Evolutionary conservation across 2,113 vertebrate species (phyloP).

Genomic region (Prionailurus bengalensis): DNA sequence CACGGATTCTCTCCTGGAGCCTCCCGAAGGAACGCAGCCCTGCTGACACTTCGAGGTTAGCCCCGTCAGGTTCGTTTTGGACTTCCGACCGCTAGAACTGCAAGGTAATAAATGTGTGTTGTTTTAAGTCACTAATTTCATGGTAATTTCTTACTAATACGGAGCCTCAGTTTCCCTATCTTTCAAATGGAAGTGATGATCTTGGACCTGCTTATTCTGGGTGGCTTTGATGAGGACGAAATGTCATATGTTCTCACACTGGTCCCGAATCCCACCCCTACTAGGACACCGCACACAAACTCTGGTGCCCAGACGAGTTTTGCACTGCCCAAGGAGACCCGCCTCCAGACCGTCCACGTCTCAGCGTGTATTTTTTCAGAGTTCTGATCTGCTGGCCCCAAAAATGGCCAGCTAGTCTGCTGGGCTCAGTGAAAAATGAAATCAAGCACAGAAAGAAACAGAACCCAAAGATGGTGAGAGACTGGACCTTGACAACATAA

Average conservation of each 20-base stretch:
- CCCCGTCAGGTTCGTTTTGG: neutral
- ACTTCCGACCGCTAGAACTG: neutral
- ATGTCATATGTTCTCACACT: neutral
- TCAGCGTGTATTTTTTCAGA: neutral
- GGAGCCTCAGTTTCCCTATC: neutral
- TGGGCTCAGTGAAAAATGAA: neutral
- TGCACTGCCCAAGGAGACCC: neutral
- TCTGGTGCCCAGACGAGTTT: neutral
- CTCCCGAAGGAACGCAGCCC: neutral
- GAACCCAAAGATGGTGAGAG: neutral
- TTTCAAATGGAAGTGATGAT: neutral
- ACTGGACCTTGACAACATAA: neutral
- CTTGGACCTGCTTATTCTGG: neutral
- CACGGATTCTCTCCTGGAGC: neutral
- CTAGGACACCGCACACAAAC: neutral
- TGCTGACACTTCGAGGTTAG: neutral
- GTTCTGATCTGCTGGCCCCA: neutral
- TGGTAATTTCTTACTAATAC: neutral
- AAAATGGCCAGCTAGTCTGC: neutral
- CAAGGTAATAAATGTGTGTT: neutral
- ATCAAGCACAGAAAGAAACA: neutral
- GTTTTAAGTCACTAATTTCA: neutral
- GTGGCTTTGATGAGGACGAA: neutral
- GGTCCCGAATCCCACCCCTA: neutral
- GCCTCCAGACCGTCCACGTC: neutral